Base-by-base conservation (phyloP, 2,888 invertebrate species). In the Lithophane semibrunnea region DNA sequence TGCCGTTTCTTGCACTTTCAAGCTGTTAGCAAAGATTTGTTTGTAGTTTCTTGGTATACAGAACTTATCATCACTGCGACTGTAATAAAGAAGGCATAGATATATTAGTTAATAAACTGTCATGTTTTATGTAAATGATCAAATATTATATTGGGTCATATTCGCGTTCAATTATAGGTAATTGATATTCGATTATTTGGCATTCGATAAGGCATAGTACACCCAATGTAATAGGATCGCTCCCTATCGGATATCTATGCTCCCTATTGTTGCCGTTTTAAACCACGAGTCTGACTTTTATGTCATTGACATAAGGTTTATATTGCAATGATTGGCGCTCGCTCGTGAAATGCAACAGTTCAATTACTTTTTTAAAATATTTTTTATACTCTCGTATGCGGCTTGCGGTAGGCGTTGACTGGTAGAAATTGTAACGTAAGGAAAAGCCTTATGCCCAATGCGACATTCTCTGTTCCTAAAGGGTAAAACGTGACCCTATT, bases 1-100 rank as follows among this genome's bases (percentile, higher is more conserved):
- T 4, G 83, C 60, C 1, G 75, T 79, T 0, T 85, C 78, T 0
- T 73, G 12, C 1, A 78, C 21, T 42, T 85, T 83, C 18, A 92
- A 60, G 3, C 56, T 65, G 54, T n/a, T 69, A 0, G 87, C 85
- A 52, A 80, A 91, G 8, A 91, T 76, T 1, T 44, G 0, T 49
- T 92, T 92, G 70, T 80, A 89, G 16, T 79, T 86, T 66, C 66
- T 84, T 0, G 92, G 90, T 63, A 91, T 86, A 13, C 56, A 67
- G 63, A 89, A 91, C 21, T 73, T 2, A 21, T 87, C 81, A 0
- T 49, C 29, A 10, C 3, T 2, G 0, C 58, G 58, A 8, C 87
- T 87, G 78, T 18, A 78, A 87, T 63, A 21, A 54, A 78, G 71
- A 60, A 67, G 13, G 21, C 21, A 60, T 1, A 18, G 10, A 18